A percentile compares a stretch with the other conserved stretches of the same genome.
Evolutionary conservation across 2,888 invertebrate genomes (phyloP).

Genomic region (Oscheius sp.): DNA sequence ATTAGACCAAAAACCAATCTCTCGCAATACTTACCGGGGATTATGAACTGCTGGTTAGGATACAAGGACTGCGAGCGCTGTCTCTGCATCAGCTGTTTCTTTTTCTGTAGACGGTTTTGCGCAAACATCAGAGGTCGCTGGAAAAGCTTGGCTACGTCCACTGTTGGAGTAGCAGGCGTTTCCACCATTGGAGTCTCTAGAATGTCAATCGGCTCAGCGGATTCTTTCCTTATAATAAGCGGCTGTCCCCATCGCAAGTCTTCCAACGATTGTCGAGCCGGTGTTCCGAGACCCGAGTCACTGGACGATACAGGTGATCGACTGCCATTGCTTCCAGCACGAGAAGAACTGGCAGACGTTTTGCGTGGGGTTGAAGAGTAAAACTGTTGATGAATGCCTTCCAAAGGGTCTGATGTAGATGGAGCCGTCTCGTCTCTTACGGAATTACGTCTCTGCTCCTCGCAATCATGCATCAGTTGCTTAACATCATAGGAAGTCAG

Average conservation of each 20-base stretch:
- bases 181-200: conserved; percentile 13
- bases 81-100: conserved; percentile 15
- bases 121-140: conserved; percentile 22
- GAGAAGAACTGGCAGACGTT: background rate
- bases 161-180: conserved; percentile 30
- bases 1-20: conserved; percentile 6
- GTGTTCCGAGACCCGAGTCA: conserved; percentile 28
- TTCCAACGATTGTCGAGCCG: conserved; percentile 27
- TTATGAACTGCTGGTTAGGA: conserved; percentile 30
- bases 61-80: conserved; percentile 26
- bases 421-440: conserved; percentile 11
- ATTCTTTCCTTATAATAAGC: background rate
- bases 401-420: conserved; percentile 21
- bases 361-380: conserved; percentile 9
- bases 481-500: conserved; percentile 56
- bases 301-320: conserved; percentile 19
- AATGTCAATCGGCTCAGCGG: background rate
- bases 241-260: conserved; percentile 31
- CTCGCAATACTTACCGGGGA: conserved; percentile 14
- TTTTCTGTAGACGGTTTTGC: conserved; percentile 11
- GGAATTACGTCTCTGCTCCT: conserved; percentile 26
- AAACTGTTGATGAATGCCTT: conserved; percentile 29
- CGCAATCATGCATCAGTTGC: conserved; percentile 49
- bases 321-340: conserved; percentile 3
- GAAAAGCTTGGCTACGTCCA: conserved; percentile 19